Conservation (phyloP, 2,797 vertebrate species). For the Moxostoma hubbsi region DNA sequence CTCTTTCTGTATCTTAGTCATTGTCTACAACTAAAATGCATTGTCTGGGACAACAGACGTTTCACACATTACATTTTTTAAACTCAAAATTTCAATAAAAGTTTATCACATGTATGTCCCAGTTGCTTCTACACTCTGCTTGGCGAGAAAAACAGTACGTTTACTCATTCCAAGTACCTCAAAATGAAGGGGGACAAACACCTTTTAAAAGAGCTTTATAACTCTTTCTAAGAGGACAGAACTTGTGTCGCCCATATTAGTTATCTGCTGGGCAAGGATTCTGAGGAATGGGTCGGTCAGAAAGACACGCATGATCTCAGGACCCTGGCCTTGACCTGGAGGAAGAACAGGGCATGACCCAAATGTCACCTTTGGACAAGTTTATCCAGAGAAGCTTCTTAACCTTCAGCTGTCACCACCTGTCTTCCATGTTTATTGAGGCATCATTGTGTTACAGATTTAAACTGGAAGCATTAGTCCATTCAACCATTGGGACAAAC, state of each 20-base stretch:
- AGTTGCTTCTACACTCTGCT: not conserved
- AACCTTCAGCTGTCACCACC: conserved; percentile 20
- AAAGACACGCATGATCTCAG: conserved; percentile 3
- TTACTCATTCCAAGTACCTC: not conserved
- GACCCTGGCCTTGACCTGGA: conserved; percentile 25
- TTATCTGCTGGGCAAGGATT: not conserved
- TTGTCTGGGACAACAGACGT: too few relatives aligned
- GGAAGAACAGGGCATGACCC: conserved; percentile 20
- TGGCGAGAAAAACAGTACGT: not conserved
- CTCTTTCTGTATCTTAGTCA: too few relatives aligned
- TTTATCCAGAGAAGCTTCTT: conserved; percentile 27
- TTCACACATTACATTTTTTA: too few relatives aligned
- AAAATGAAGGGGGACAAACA: not conserved
- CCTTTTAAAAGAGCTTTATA: not conserved
- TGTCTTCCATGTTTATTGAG: conserved; percentile 30
- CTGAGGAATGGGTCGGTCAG: not conserved
- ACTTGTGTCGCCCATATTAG: not conserved
- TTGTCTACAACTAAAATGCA: too few relatives aligned
- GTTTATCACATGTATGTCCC: not conserved
- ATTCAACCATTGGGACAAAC: too few relatives aligned
- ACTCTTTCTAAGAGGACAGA: not conserved
- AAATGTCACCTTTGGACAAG: conserved; percentile 18
- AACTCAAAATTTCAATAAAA: too few relatives aligned
- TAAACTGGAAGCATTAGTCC: not conserved
- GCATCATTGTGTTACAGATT: not conserved